phyloP scores from a whole-genome alignment of 2,888 invertebrate species.

The Amphipyra berbera region DNA sequence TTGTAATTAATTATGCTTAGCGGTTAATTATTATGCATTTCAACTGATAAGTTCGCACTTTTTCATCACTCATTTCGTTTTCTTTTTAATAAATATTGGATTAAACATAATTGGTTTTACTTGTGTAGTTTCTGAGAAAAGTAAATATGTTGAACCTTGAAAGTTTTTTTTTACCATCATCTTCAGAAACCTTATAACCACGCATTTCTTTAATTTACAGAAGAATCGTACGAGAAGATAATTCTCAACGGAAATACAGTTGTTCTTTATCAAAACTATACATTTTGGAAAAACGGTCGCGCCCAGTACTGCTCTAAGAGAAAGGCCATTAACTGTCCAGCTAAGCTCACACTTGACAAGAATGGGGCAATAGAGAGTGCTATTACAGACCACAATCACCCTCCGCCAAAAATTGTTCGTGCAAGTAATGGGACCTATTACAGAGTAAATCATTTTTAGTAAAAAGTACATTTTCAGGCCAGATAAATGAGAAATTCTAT shows the following conservation, averaged over 20 bases:
- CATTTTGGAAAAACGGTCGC: constrained; percentile 44
- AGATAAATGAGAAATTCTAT: too few relatives aligned
- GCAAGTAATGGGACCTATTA: constrained; percentile 29
- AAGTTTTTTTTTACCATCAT: too few relatives aligned
- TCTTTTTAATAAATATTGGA: too few relatives aligned
- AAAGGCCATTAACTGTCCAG: constrained; percentile 47
- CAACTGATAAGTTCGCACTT: too few relatives aligned
- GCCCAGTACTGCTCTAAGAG: constrained; percentile 55
- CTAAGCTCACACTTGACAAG: constrained; percentile 54
- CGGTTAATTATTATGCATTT: too few relatives aligned
- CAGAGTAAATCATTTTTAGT: neutral
- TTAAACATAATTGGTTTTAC: too few relatives aligned
- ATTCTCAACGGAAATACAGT: constrained; percentile 31
- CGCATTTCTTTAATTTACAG: constrained; percentile 26
- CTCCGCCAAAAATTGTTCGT: constrained; percentile 47
- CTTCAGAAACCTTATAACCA: neutral
- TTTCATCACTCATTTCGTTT: too few relatives aligned
- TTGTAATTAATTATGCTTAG: too few relatives aligned
- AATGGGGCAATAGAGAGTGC: constrained; percentile 45
- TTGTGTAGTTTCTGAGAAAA: too few relatives aligned
- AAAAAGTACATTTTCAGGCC: too few relatives aligned
- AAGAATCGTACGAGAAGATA: constrained; percentile 32
- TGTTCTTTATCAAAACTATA: constrained; percentile 44
- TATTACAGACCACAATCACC: constrained; percentile 56
- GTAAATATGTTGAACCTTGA: too few relatives aligned